phyloP scores from a whole-genome alignment of 35 echinoderm and acorn worm species.

The Hemicentrotus pulcherrimus region DNA sequence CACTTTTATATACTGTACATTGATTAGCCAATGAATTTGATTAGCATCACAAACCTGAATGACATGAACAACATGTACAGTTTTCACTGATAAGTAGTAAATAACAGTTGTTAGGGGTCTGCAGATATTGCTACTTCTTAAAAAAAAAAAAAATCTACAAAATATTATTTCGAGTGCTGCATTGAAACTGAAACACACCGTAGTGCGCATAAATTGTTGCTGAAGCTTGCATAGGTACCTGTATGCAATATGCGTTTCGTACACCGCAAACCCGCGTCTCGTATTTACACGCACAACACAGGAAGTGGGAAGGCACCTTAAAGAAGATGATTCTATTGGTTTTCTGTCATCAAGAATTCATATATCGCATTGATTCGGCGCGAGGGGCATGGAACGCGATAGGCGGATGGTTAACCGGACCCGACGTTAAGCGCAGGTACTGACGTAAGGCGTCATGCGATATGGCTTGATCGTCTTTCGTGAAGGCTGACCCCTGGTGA shows the following conservation, averaged over 20 bases:
- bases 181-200: background rate
- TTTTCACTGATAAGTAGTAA: too few relatives aligned
- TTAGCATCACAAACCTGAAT: too few relatives aligned
- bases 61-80: too few relatives aligned
- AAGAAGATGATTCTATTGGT: constrained; percentile 1
- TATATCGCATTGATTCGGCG: background rate
- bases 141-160: background rate
- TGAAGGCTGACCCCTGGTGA: background rate
- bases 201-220: background rate
- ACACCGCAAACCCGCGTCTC: background rate
- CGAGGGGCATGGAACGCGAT: background rate
- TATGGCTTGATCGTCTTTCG: background rate
- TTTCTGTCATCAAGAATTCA: constrained; percentile 41
- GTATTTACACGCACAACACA: background rate
- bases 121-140: background rate
- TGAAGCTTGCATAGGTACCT: background rate
- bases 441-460: background rate
- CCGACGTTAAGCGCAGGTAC: background rate
- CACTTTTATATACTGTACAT: too few relatives aligned
- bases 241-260: background rate
- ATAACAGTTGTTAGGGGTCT: too few relatives aligned
- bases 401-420: background rate
- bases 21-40: too few relatives aligned
- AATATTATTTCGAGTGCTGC: background rate
- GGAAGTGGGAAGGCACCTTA: background rate